A percentile compares a stretch with the other conserved stretches of the same genome.
Conservation (phyloP, 1,140 invertebrate genomes). For the Ditylenchus dipsaci region DNA sequence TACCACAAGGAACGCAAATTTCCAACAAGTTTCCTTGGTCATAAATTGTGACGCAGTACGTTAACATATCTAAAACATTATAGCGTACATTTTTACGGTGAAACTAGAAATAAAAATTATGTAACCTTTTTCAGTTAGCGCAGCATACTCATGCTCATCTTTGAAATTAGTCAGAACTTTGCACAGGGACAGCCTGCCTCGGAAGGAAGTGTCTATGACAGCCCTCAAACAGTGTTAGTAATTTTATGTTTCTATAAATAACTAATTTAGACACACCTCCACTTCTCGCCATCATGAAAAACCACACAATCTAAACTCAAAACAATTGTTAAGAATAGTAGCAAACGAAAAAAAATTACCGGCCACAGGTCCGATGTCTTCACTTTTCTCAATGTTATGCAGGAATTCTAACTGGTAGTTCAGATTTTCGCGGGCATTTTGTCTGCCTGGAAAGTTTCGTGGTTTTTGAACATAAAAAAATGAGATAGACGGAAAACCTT, state of each 20-base stretch:
- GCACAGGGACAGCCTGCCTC: conserved; percentile 73
- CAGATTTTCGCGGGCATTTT: conserved; percentile 83
- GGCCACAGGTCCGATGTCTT: conserved; percentile 78
- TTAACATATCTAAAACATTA: conserved; percentile 69
- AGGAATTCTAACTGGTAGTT: conserved; percentile 79
- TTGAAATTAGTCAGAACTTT: conserved; percentile 78
- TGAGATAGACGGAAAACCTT: conserved; percentile 9
- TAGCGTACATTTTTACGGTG: conserved; percentile 14
- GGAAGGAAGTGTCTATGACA: conserved; percentile 79
- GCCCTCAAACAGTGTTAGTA: conserved; percentile 64
- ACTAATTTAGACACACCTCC: conserved; percentile 67
- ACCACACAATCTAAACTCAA: conserved; percentile 73
- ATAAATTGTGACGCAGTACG: conserved; percentile 85
- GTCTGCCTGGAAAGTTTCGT: conserved; percentile 68
- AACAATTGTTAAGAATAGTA: too few species aligned
- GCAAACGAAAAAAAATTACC: too few species aligned
- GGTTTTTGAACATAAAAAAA: conserved; percentile 16
- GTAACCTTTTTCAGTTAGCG: conserved; percentile 66
- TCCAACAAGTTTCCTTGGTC: conserved; percentile 85
- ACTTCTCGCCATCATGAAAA: conserved; percentile 76
- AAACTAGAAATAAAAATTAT: not conserved
- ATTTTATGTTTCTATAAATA: not conserved
- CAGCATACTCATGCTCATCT: conserved; percentile 73
- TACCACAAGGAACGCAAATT: conserved; percentile 69
- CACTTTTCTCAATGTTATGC: conserved; percentile 75